Evolutionary conservation across 2,888 invertebrate genomes (phyloP).

Genomic region (Pinctada fucata): DNA sequence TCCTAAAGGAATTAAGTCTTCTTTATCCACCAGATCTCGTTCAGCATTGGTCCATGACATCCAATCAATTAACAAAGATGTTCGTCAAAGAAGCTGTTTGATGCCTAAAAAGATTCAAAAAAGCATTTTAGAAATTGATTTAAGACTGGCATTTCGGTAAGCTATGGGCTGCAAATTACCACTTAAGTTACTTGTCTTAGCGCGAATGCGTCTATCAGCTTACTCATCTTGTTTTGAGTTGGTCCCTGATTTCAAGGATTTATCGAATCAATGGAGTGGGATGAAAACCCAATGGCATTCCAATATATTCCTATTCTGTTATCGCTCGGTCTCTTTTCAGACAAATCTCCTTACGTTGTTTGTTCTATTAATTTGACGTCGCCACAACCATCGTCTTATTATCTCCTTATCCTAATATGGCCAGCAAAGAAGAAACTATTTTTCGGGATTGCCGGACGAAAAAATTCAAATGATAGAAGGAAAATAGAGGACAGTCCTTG

Average conservation of each 20-base stretch:
- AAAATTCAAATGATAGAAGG: no score
- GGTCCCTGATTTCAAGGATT: no score
- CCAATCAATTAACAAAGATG: neutral
- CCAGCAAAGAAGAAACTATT: no score
- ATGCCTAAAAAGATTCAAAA: neutral
- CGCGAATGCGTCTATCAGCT: neutral
- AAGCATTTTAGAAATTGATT: constrained; percentile 4
- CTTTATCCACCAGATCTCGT: no score
- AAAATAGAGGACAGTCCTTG: no score
- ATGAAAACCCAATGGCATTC: neutral
- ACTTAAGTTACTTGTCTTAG: neutral
- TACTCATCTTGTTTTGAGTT: no score
- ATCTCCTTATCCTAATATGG: no score
- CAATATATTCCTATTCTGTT: neutral
- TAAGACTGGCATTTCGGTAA: neutral
- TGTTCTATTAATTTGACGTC: neutral
- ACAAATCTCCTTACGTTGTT: neutral
- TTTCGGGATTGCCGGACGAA: no score
- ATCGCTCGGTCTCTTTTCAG: neutral
- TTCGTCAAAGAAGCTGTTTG: neutral
- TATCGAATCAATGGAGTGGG: neutral
- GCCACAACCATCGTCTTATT: no score
- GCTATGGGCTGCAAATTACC: neutral
- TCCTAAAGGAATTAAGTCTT: no score
- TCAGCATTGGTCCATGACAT: neutral